Base-by-base conservation (phyloP, 2,797 vertebrate species). In the Falco novaeseelandiae region DNA sequence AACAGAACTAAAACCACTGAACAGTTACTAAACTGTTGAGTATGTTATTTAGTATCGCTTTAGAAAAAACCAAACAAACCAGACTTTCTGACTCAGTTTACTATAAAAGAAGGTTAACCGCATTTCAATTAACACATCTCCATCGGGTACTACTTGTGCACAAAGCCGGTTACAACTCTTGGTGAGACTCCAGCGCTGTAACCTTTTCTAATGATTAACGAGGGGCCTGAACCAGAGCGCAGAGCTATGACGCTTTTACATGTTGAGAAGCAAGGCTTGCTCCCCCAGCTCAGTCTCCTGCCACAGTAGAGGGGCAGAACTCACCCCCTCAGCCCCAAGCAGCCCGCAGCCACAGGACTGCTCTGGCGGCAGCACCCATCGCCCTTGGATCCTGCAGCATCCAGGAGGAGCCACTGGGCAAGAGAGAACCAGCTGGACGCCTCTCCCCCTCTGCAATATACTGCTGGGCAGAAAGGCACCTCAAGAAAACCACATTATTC, bases 291-390 rank as follows among this genome's bases (percentile, higher is more conserved):
- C 62, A 38, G 67, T 38, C 38, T 52, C 36, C n/a, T 73, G 36
- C 49, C n/a, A 12, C 27, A n/a, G 65, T 2, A 1, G 17, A 77
- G 36, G 27, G 32, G 18, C 72, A 70, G 51, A 34, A 20, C 54
- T 8, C 16, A 26, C 6, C 49, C 27, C 44, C 27, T 38, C 46
- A 44, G 25, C 21, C 57, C 21, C 15, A 57, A 14, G n/a, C 1
- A 0, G 18, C 36, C 6, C 0, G 8, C 19, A 46, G 44, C 30
- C 44, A 20, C 0, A 0, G 51, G 25, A 30, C n/a, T 15, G 26
- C 58, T 72, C 34, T 14, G 51, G 27, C 32, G 20, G 52, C 34
- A 62, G 54, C n/a, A 46, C 19, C 52, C 40, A 34, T 29, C 12
- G 16, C 5, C 38, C 22, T 38, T 2, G 30, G 21, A 67, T 73